phyloP scores from a whole-genome alignment of 2,888 invertebrate genomes.

The Eupithecia abbreviata region DNA sequence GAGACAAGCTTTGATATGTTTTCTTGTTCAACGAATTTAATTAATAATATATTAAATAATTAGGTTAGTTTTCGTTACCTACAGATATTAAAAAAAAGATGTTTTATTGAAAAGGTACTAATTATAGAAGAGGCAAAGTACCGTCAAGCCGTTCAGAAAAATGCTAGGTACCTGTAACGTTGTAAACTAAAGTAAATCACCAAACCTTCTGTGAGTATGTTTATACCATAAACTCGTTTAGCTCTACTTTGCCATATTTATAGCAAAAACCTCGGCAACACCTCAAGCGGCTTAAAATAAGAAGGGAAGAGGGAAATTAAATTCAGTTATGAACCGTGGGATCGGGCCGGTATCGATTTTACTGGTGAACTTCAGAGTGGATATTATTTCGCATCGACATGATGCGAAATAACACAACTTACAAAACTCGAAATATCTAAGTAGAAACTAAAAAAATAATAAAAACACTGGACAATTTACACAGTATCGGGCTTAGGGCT shows the following conservation, averaged over 20 bases:
- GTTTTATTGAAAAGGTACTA: too few relatives aligned
- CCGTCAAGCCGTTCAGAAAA: neutral
- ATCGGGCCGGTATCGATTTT: conserved; percentile 60
- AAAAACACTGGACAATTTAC: too few relatives aligned
- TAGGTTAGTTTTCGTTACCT: neutral
- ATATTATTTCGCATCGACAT: neutral
- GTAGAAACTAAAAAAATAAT: too few relatives aligned
- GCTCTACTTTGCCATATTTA: neutral
- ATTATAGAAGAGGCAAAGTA: neutral
- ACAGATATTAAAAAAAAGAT: too few relatives aligned
- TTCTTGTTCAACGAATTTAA: too few relatives aligned
- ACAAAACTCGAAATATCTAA: neutral
- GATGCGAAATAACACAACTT: neutral
- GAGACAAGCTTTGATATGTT: neutral
- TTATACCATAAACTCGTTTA: neutral
- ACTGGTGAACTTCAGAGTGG: conserved; percentile 6
- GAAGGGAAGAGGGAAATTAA: conserved; percentile 46
- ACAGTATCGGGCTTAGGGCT: too few relatives aligned
- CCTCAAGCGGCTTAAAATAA: conserved; percentile 11
- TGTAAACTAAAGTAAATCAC: neutral
- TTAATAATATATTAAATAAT: too few relatives aligned
- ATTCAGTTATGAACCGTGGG: conserved; percentile 63
- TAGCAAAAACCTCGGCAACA: neutral
- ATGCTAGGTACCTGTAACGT: neutral
- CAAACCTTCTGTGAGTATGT: neutral